Conservation (phyloP, 1,140 invertebrate species). For the Lordiphosa stackelbergi region DNA sequence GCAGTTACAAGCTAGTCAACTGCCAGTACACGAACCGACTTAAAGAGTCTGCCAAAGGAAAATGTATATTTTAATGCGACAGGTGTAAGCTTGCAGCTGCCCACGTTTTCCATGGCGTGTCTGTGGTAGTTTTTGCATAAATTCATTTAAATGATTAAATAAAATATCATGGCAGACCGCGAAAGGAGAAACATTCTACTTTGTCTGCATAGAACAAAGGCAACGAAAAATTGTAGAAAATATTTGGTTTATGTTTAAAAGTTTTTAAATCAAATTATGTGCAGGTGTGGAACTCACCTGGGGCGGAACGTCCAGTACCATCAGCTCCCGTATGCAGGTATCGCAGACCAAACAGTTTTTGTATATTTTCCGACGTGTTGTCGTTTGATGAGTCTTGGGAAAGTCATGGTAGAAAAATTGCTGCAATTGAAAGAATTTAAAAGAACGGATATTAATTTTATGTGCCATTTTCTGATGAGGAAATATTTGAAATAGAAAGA, state of each 20-base stretch:
- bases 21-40: constrained; percentile 1
- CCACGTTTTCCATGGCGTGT: background rate
- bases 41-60: constrained; percentile 23
- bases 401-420: constrained; percentile 78
- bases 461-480: background rate
- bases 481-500: constrained; percentile 13
- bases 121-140: constrained; percentile 20
- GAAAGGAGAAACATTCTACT: background rate
- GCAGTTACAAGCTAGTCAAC: background rate
- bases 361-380: constrained; percentile 72
- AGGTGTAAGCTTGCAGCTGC: constrained; percentile 29
- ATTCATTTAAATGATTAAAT: constrained; percentile 51
- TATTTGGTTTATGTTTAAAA: too few relatives aligned
- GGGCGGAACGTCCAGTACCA: constrained; percentile 77
- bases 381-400: constrained; percentile 72
- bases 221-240: too few relatives aligned
- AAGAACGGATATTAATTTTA: constrained; percentile 19
- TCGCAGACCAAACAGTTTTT: constrained; percentile 77
- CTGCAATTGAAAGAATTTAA: constrained; percentile 42
- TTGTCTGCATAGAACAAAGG: background rate
- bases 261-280: too few relatives aligned
- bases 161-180: constrained; percentile 36
- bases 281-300: constrained; percentile 53
- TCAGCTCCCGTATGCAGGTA: constrained; percentile 77
- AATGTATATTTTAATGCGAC: constrained; percentile 34